Conservation (phyloP, 2,888 invertebrate species). For the Lutraria lutraria region DNA sequence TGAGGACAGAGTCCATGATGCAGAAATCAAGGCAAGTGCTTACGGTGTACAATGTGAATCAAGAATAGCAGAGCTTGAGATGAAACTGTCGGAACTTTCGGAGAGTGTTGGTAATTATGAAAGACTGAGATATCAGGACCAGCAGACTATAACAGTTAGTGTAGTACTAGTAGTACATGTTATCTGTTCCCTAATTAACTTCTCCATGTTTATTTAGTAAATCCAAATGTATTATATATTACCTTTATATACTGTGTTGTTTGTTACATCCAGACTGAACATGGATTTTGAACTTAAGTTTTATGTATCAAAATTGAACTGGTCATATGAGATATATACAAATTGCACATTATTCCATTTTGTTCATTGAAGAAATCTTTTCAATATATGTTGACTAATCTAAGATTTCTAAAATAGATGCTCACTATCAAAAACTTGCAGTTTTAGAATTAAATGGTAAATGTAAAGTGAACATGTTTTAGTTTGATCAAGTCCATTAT, state of each 20-base stretch:
- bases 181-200: background rate
- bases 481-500: no score
- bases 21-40: constrained; percentile 91
- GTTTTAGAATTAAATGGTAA: no score
- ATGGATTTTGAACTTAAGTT: no score
- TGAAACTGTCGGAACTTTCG: constrained; percentile 92
- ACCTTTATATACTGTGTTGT: background rate
- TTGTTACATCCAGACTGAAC: no score
- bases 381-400: no score
- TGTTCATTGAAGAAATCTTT: no score
- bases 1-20: constrained; percentile 91
- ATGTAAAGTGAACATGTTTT: no score
- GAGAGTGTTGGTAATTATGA: constrained; percentile 93
- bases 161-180: background rate
- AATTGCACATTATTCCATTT: no score
- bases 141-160: constrained; percentile 89
- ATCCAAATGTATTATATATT: background rate
- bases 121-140: constrained; percentile 91
- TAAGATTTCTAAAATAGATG: no score
- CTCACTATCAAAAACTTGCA: no score
- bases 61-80: constrained; percentile 92
- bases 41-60: constrained; percentile 91
- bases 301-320: no score
- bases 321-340: no score
- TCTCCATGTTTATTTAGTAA: background rate